Evolutionary conservation across 2,113 vertebrate species (phyloP).

Genomic region (Calcarius ornatus): DNA sequence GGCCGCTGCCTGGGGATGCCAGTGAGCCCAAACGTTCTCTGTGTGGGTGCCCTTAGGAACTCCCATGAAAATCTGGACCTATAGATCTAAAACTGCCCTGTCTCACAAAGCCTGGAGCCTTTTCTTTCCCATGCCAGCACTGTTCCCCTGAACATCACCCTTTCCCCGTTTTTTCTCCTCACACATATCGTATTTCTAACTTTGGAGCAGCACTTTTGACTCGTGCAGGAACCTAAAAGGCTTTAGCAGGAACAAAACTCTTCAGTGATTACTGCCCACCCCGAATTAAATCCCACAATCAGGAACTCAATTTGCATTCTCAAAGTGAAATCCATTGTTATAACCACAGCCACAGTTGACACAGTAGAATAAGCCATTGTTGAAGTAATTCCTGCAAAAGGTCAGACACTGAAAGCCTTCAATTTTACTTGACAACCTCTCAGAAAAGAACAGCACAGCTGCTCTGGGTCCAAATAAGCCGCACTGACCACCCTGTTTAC

Average conservation of each 20-base stretch:
- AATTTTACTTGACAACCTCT: conserved; percentile 72
- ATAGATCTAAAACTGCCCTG: fast-evolving
- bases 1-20: fast-evolving
- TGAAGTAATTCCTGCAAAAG: conserved; percentile 75
- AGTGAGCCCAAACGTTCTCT: fast-evolving
- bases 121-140: background rate
- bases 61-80: background rate
- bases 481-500: conserved; percentile 30
- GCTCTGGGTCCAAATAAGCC: conserved; percentile 49
- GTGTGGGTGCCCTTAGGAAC: background rate
- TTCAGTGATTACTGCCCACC: conserved; percentile 53
- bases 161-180: background rate
- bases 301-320: conserved; percentile 71
- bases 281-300: conserved; percentile 69
- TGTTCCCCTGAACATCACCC: background rate
- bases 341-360: conserved; percentile 34
- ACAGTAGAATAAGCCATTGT: conserved; percentile 68
- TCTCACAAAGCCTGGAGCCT: background rate
- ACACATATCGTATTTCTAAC: background rate
- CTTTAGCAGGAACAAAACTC: conserved; percentile 45
- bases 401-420: conserved; percentile 74
- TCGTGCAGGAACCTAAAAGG: conserved; percentile 34
- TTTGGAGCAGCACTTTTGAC: background rate
- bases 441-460: conserved; percentile 63
- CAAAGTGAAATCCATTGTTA: conserved; percentile 65